A percentile compares a stretch with the other conserved stretches of the same genome.
Conservation (phyloP, 2,888 invertebrate species). For the Agrochola macilenta region DNA sequence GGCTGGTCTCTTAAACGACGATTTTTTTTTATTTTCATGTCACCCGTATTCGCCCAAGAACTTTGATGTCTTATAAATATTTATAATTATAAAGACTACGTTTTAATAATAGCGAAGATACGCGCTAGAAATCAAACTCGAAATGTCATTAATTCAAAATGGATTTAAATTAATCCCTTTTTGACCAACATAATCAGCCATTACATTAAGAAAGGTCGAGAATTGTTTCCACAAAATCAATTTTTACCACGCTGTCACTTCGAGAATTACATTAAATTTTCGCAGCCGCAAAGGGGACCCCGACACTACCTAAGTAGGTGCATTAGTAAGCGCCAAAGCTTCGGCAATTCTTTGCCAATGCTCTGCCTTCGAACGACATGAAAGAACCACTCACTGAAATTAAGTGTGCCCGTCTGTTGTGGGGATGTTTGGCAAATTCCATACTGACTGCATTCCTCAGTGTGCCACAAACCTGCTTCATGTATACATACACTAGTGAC, state of each 20-base stretch:
- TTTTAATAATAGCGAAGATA: neutral
- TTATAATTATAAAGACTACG: neutral
- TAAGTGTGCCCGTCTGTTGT: slow-evolving; percentile 17
- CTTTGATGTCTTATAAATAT: neutral
- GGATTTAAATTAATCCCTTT: neutral
- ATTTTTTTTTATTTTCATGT: neutral
- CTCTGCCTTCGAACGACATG: neutral
- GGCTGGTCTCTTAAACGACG: neutral
- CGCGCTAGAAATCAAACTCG: neutral
- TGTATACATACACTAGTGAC: neutral
- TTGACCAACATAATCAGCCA: neutral
- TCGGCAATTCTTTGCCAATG: slow-evolving; percentile 9
- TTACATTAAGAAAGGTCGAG: no score
- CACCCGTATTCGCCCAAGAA: neutral
- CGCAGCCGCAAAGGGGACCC: neutral
- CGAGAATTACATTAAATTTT: neutral
- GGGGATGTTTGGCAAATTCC: slow-evolving; percentile 11
- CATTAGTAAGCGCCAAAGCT: slow-evolving; percentile 25
- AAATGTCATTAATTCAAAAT: neutral
- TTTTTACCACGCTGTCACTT: no score
- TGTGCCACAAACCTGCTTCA: neutral
- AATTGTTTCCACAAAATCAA: neutral
- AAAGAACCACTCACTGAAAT: slow-evolving; percentile 41
- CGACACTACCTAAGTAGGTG: neutral
- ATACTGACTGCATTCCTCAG: slow-evolving; percentile 26